Evolutionary conservation across 2,113 vertebrate species (phyloP).

Genomic region (Gallinago paraguaiae): DNA sequence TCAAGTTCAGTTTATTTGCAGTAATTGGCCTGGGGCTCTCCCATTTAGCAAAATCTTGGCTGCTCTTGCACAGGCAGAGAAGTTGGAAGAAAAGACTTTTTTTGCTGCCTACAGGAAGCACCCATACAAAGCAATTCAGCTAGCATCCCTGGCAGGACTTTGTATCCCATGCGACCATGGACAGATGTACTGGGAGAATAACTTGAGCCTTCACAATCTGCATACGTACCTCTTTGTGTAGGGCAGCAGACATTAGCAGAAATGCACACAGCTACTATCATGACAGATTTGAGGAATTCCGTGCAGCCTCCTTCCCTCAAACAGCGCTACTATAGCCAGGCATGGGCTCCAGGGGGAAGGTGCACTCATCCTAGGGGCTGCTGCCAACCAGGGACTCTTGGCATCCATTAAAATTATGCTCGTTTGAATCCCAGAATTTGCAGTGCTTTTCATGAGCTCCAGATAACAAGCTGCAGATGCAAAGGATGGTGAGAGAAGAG

Average conservation of each 20-base stretch:
- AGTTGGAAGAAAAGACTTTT: neutral
- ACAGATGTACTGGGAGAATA: neutral
- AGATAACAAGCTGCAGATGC: neutral
- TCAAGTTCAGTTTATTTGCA: slow-evolving; percentile 43
- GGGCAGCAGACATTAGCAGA: neutral
- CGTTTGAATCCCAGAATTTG: neutral
- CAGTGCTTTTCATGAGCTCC: neutral
- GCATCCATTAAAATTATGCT: neutral
- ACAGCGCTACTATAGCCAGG: neutral
- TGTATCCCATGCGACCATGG: neutral
- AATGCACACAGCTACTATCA: rapidly evolving
- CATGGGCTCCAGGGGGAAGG: neutral
- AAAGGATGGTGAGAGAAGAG: neutral
- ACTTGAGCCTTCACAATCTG: neutral
- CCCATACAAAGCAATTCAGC: neutral
- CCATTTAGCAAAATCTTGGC: slow-evolving; percentile 6
- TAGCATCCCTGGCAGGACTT: neutral
- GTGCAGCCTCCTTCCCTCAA: neutral
- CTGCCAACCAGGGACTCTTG: neutral
- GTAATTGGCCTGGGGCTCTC: slow-evolving; percentile 12
- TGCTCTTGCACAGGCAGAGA: neutral
- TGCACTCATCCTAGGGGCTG: neutral
- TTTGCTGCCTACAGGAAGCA: neutral
- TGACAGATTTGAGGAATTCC: neutral
- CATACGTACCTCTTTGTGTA: neutral